Conservation (phyloP, 1,140 invertebrate genomes). For the Steinernema khuongi region DNA sequence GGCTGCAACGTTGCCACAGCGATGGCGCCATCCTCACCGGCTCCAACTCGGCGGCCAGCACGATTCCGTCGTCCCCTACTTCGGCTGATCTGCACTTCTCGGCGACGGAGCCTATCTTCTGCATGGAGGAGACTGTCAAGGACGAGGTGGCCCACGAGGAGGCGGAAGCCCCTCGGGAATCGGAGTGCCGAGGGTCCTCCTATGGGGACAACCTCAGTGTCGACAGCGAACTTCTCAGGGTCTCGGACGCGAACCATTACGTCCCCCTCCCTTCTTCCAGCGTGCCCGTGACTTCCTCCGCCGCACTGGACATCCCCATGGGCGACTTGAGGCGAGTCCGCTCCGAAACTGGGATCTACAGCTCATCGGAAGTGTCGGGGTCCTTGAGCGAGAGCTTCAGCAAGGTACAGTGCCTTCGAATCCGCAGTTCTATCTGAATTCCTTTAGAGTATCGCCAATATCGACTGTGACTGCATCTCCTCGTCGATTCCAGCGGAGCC, state of each 20-base stretch:
- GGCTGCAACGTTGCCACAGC: neutral
- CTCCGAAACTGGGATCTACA: neutral
- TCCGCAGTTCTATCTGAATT: neutral
- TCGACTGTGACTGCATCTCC: neutral
- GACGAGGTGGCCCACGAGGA: neutral
- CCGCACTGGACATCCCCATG: neutral
- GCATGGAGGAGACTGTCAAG: conserved; percentile 7
- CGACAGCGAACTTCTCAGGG: neutral
- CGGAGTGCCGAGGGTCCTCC: too few relatives aligned
- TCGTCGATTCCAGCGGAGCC: neutral
- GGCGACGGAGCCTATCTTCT: neutral
- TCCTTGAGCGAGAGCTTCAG: neutral
- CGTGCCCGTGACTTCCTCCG: neutral
- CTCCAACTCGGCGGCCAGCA: neutral
- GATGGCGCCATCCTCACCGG: neutral
- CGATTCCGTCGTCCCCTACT: neutral
- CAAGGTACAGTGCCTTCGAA: neutral
- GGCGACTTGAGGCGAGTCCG: neutral
- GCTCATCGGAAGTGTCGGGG: neutral
- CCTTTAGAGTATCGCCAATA: neutral
- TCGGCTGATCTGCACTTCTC: neutral
- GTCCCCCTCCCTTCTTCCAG: neutral
- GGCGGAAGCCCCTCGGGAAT: neutral
- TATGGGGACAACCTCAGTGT: neutral
- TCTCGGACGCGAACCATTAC: neutral